Evolutionary conservation across 2,113 vertebrate genomes (phyloP), one percentile per base, ranked within the genome.

Genomic region (Emydocephalus ijimae): DNA sequence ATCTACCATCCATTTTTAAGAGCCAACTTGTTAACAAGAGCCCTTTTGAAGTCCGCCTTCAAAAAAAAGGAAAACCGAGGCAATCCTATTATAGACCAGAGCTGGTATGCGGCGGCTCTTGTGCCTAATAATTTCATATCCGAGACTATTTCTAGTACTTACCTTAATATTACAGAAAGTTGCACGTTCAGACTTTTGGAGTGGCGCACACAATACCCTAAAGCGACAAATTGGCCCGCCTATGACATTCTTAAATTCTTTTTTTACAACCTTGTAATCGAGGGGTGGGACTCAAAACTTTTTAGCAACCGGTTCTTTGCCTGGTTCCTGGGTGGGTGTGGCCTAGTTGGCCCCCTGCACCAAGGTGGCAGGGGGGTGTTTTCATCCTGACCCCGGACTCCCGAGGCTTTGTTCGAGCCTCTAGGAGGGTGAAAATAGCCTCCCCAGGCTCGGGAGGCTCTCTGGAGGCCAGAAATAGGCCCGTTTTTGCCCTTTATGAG

Each of bases 41-140:
- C 69, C 43, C 92, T 95, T 90, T 91, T 81, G 89, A 95, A 94
- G 85, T 20, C 86, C 89, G 81, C 24, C 57, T 95, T 93, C 86
- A 3, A 88, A 54, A 56, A 18, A 4, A 89, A 74, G 39, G 86
- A 91, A 94, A 94, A 89, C 0, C 89, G 91, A 89, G 90, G 92
- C 94, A 95, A 95, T 94, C 92, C 92, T 89, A 87, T 96, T 93
- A 74, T 94, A 85, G 43, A 4, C 0, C n/a, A 92, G 29, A 90
- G 89, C 39, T 91, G 91, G 45, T 69, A 93, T 21, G 5, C 1
- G 21, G 5, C 1, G 18, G 55, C 59, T 93, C 93, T 39, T 0
- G 0, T 91, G 91, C 91, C 92, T 94, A 94, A 87, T 90, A 15
- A 50, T 96, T 50, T 81, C 2, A 89, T 43, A 85, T 29, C 39